phyloP scores from a whole-genome alignment of 2,888 invertebrate genomes.

The Terebella lapidaria region DNA sequence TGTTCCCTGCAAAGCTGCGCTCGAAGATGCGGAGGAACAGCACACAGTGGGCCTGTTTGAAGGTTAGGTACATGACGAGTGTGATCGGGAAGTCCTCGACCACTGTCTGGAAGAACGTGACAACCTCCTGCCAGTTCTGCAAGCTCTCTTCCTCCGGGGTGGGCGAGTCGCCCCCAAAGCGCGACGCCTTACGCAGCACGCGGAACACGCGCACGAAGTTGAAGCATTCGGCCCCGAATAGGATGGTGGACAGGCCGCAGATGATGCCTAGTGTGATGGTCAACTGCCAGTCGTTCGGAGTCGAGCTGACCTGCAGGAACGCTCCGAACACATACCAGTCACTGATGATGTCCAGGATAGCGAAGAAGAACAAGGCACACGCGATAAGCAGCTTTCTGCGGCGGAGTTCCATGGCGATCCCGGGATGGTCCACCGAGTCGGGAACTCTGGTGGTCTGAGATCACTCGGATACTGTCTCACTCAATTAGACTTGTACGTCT shows the following conservation, averaged over 20 bases:
- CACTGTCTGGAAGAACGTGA: background rate
- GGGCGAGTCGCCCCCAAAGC: background rate
- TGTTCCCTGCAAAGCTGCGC: background rate
- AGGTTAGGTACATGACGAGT: background rate
- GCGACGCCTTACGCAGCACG: background rate
- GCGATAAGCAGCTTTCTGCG: too few species aligned
- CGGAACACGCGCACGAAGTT: background rate
- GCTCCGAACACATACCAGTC: background rate
- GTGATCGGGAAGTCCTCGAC: background rate
- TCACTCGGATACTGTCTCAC: too few species aligned
- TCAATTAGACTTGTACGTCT: too few species aligned
- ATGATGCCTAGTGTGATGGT: background rate
- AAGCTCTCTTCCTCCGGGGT: background rate
- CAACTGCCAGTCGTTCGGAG: background rate
- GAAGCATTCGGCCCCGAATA: background rate
- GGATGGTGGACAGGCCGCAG: background rate
- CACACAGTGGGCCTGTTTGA: background rate
- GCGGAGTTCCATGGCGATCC: too few species aligned
- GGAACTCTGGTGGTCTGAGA: too few species aligned
- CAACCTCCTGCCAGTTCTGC: background rate
- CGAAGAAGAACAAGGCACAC: background rate
- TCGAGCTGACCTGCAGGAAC: background rate
- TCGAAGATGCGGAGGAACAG: constrained; percentile 1
- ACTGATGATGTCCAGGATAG: background rate
- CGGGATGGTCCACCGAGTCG: too few species aligned